Conservation (phyloP, 2,888 invertebrate genomes). For the Petrolisthes cinctipes region DNA sequence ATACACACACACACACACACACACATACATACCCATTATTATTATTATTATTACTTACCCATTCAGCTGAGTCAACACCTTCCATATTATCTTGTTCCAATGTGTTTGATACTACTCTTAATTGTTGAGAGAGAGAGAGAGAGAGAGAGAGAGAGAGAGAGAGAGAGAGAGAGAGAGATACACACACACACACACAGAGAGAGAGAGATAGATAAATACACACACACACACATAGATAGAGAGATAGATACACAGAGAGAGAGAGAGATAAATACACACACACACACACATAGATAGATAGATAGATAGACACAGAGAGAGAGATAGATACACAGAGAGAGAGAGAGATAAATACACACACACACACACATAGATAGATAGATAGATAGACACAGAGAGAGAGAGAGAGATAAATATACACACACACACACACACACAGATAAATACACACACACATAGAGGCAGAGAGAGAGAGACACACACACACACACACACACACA, state of each 20-base stretch:
- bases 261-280: no score
- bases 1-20: background rate
- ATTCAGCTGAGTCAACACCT: constrained; percentile 45
- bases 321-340: background rate
- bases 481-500: background rate
- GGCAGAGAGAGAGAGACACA: no score
- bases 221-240: no score
- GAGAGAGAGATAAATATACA: no score
- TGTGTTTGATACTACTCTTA: constrained; percentile 29
- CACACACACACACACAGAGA: no score
- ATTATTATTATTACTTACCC: constrained; percentile 38
- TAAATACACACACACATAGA: background rate
- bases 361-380: background rate
- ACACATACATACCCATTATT: background rate
- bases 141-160: constrained; percentile 4
- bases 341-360: background rate
- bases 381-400: no score
- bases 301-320: no score
- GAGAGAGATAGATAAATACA: no score
- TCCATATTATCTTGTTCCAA: constrained; percentile 53
- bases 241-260: no score
- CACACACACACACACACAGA: no score
- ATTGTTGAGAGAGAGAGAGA: constrained; percentile 41
- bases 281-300: no score
- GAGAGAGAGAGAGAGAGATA: no score